phyloP scores from a whole-genome alignment of 1,140 invertebrate genomes.

The Megalonaias nervosa region DNA sequence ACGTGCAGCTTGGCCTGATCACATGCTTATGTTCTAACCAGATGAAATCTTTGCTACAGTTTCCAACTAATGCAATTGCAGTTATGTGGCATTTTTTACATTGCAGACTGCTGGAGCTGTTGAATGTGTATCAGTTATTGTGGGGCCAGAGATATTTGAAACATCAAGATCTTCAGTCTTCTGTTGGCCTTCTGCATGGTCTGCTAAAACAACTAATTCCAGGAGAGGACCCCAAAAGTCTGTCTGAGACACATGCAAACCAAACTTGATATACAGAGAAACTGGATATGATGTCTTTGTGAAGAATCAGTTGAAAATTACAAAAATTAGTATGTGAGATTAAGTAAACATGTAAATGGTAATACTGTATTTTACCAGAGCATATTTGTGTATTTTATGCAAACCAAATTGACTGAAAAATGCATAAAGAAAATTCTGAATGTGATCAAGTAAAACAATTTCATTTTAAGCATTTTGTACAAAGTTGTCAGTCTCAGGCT shows the following conservation, averaged over 20 bases:
- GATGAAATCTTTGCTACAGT: neutral
- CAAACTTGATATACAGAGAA: neutral
- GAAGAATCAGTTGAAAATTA: too few relatives aligned
- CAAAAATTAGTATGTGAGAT: too few relatives aligned
- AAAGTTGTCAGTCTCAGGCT: too few relatives aligned
- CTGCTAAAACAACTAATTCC: conserved; percentile 32
- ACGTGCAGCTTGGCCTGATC: neutral
- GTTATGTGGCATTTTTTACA: neutral
- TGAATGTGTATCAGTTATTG: conserved; percentile 26
- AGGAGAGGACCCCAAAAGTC: conserved; percentile 9
- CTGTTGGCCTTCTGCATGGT: conserved; percentile 4
- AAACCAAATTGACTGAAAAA: too few relatives aligned
- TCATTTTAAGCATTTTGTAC: too few relatives aligned
- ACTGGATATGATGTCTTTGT: too few relatives aligned
- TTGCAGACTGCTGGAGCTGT: conserved; percentile 29
- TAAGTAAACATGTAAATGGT: too few relatives aligned
- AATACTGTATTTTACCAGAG: too few relatives aligned
- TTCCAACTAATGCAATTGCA: neutral
- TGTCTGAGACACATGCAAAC: neutral
- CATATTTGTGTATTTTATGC: too few relatives aligned
- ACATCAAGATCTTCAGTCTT: conserved; percentile 21
- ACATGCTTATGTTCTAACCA: neutral
- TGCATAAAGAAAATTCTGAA: too few relatives aligned
- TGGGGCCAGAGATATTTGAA: conserved; percentile 32
- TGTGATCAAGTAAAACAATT: too few relatives aligned